These are phyloP conservation scores for Corythoichthys intestinalis DNA, from an alignment of 2,113 vertebrate genomes.

Conservation along the genomic window DNA sequence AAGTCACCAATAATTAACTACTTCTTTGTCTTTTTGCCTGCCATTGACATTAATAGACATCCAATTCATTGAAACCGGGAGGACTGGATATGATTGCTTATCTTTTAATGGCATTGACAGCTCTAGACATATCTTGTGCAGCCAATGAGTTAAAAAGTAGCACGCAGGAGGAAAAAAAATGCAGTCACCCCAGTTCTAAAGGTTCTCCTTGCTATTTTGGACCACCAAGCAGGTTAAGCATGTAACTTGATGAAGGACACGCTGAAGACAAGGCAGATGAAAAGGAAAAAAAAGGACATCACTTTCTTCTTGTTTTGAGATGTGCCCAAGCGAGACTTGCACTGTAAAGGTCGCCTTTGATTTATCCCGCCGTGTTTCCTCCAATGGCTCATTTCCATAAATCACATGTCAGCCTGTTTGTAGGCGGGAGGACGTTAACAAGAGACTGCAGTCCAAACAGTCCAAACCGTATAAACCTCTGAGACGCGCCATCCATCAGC, in stretches of 20 bases:
- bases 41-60: no score
- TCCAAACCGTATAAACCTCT: conserved; percentile 76
- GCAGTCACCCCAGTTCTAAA: not conserved
- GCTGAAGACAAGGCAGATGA: not conserved
- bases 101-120: no score
- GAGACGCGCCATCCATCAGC: conserved; percentile 59
- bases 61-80: no score
- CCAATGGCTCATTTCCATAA: conserved; percentile 93
- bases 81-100: no score
- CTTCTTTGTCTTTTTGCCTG: no score
- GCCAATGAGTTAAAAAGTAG: no score
- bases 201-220: not conserved
- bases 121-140: no score
- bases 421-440: conserved; percentile 81
- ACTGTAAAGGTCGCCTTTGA: conserved; percentile 38
- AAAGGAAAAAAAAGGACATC: not conserved
- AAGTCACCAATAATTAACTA: no score
- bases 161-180: no score
- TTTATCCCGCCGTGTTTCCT: conserved; percentile 80
- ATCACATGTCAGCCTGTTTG: conserved; percentile 93
- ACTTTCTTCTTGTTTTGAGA: not conserved
- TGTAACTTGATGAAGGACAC: not conserved
- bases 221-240: not conserved
- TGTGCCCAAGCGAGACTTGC: not conserved
- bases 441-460: conserved; percentile 83